Evolutionary conservation across 2,113 vertebrate genomes (phyloP).

Genomic region (Physeter macrocephalus): DNA sequence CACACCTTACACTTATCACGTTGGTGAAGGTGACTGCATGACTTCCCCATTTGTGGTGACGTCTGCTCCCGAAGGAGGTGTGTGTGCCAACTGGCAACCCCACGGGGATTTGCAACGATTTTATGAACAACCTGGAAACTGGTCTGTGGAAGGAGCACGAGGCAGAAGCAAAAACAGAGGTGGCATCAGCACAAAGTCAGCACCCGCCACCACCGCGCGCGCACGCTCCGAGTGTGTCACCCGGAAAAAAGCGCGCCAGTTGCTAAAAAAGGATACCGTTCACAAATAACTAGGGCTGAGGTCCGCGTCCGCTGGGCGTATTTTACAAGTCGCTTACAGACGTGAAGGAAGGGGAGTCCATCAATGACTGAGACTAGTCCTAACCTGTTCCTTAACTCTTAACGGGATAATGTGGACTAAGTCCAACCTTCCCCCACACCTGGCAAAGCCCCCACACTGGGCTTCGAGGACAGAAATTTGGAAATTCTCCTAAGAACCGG

Average conservation of each 20-base stretch:
- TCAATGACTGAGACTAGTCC: neutral
- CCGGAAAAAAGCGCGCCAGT: conserved; percentile 17
- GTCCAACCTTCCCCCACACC: conserved; percentile 35
- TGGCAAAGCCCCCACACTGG: conserved; percentile 19
- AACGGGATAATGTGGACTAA: neutral
- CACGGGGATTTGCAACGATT: neutral
- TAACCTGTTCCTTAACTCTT: neutral
- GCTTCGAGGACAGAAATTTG: conserved; percentile 40
- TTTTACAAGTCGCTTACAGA: conserved; percentile 39
- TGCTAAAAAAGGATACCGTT: conserved; percentile 51
- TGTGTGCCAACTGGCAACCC: neutral
- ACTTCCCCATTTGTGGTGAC: neutral
- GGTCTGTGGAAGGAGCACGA: neutral
- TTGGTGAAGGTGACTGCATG: neutral
- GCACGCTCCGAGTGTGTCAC: neutral
- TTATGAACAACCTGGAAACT: neutral
- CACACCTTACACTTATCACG: neutral
- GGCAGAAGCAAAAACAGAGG: neutral
- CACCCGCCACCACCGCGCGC: neutral
- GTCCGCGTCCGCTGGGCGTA: conserved; percentile 29
- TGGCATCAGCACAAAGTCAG: neutral
- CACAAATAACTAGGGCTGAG: neutral
- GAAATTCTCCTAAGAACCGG: conserved; percentile 60
- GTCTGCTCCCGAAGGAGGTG: neutral
- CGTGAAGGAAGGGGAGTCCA: conserved; percentile 59